Evolutionary conservation across 2,797 vertebrate genomes (phyloP), one percentile per base, ranked within the genome.

Genomic region (Rousettus madagascariensis): DNA sequence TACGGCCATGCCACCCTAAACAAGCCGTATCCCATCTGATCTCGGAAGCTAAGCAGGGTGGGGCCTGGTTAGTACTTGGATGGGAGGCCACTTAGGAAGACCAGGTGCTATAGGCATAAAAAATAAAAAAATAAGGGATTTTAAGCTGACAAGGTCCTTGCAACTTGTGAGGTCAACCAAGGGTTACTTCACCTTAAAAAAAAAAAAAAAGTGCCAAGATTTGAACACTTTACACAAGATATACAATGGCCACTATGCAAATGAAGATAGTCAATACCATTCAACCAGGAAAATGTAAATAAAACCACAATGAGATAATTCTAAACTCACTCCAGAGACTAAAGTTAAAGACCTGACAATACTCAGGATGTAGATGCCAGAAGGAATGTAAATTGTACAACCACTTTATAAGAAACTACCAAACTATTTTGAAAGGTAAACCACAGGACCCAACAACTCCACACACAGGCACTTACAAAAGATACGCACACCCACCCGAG

Each of bases 201-300:
- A 43, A 49, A 46, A 46, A 46, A 46, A 46, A 13, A 49, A 41
- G 13, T 49, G 66, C 16, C 24, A 69, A 89, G 20, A 80, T 26
- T 8, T 46, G 11, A 95, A 77, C 22, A 86, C 30, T 71, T 49
- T 72, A 24, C 2, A 46, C 51, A 92, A 91, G 59, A 57, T 43
- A 79, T 11, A 53, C 13, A 74, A 41, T 22, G 36, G 33, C 22
- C 41, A 83, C 26, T 33, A 41, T 36, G 75, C 61, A 91, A 94
- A 89, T 26, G 22, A 91, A 88, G 55, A 77, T 43, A 36, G 1
- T 78, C 74, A 82, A n/a, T 11, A 71, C 68, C 22, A 91, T 57
- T 22, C 75, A 75, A 95, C 36, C 24, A 93, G 26, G 9, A 86
- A 80, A 88, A 88, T 26, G 22, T 19, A 86, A 82, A 94, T 71